Percentiles rank a stretch among this genome's conserved stretches.
phyloP scores from a whole-genome alignment of 1,140 invertebrate species.

The Chironomus striatipennis region DNA sequence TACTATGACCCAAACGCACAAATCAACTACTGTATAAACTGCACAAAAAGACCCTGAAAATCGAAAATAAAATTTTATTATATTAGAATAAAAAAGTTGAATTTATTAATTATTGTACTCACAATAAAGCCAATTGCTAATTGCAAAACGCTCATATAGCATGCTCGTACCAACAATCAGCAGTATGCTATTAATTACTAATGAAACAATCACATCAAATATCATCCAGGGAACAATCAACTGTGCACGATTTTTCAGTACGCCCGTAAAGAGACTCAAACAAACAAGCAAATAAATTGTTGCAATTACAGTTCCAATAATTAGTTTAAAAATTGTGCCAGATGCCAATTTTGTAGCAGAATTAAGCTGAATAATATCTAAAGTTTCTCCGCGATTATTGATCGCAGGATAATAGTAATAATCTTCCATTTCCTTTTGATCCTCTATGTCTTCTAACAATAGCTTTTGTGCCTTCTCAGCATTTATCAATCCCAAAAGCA shows the following conservation, averaged over 20 bases:
- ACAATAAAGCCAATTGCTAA: constrained; percentile 34
- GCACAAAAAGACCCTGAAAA: constrained; percentile 34
- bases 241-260: constrained; percentile 35
- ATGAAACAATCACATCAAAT: constrained; percentile 32
- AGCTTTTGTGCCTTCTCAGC: constrained; percentile 37
- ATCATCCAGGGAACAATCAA: constrained; percentile 37
- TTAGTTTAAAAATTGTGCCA: constrained; percentile 35
- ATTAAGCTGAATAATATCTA: constrained; percentile 34
- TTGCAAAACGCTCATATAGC: constrained; percentile 32
- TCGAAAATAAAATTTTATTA: constrained; percentile 19
- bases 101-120: constrained; percentile 27
- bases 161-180: constrained; percentile 33
- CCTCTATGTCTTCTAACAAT: constrained; percentile 35
- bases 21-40: constrained; percentile 32
- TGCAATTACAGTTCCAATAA: constrained; percentile 31
- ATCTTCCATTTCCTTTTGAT: constrained; percentile 36
- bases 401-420: constrained; percentile 35
- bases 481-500: constrained; percentile 36
- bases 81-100: not conserved
- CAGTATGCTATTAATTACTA: constrained; percentile 30
- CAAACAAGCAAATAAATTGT: constrained; percentile 33
- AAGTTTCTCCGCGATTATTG: constrained; percentile 26
- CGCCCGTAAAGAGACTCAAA: constrained; percentile 34
- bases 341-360: constrained; percentile 35
- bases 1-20: constrained; percentile 37